Evolutionary conservation across 2,113 vertebrate genomes (phyloP).

Genomic region (Vicugna pacos): DNA sequence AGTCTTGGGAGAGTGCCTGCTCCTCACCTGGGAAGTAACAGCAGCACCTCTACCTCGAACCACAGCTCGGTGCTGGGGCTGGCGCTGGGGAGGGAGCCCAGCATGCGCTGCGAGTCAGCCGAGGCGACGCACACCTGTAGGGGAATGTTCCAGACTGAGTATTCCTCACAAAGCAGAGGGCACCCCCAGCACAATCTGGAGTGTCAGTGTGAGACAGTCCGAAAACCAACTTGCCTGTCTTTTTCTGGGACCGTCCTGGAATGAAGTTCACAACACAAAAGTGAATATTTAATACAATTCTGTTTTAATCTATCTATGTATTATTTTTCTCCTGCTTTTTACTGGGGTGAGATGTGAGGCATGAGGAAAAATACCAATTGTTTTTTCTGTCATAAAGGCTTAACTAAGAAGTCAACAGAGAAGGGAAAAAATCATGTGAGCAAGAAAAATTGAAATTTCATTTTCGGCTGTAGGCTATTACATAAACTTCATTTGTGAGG

Average conservation of each 20-base stretch:
- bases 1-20: background rate
- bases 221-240: background rate
- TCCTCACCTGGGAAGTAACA: background rate
- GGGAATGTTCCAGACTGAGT: background rate
- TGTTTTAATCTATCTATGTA: constrained; percentile 33
- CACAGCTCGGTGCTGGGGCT: background rate
- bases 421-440: constrained; percentile 59
- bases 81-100: background rate
- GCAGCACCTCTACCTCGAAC: constrained; percentile 50
- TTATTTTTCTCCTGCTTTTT: constrained; percentile 61
- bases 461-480: constrained; percentile 31
- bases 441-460: constrained; percentile 64
- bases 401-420: constrained; percentile 28
- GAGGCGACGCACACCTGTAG: background rate
- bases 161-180: background rate
- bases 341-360: background rate
- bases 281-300: constrained; percentile 62
- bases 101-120: background rate
- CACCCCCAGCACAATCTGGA: constrained; percentile 58
- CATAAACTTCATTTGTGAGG: constrained; percentile 56
- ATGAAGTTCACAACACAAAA: constrained; percentile 58
- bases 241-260: background rate
- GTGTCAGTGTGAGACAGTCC: background rate
- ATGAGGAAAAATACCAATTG: constrained; percentile 53
- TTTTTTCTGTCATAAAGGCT: constrained; percentile 41